Base-by-base conservation (phyloP, 2,888 invertebrate genomes). In the Carterocephalus palaemon region DNA sequence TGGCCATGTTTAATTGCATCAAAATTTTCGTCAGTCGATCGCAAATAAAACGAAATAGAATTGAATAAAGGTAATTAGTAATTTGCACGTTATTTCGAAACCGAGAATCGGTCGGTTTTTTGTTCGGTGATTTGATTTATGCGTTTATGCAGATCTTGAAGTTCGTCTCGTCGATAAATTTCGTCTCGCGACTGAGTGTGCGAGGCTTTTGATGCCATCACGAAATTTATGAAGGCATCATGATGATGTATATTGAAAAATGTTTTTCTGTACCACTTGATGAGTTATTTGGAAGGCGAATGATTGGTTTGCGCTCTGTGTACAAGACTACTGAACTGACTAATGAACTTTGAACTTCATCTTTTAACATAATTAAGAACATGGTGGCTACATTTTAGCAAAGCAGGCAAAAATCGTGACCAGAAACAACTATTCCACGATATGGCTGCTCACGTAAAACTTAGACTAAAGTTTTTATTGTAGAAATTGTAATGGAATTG, bases 1-100 rank as follows among this genome's bases (percentile, higher is more conserved):
- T 50, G 56, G 53, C 59, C 68, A 68, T 67, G 58, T 72, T 72
- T 71, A 78, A 79, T 79, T 75, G 67, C 65, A 65, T 46, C 56
- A 46, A 49, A 57, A 56, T 54, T 59, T 70, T 64, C 57, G 60
- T 63, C 51, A 47, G 60, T 63, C 51, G 48, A 53, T 45, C 56
- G 53, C 47, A 51, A 52, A 66, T 70, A 67, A 69, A 70, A 61
- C 60, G 47, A 54, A 62, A 64, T 68, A 61, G 56, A 56, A 52
- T n/a, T n/a, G 58, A 59, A 62, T 62, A 57, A 63, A 59, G 56
- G 64, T 71, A 71, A 73, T 75, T 70, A 70, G 63, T 59, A 64
- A 69, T 70, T 73, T 60, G 62, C 58, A 59, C 52, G 54, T 60
- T 60, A 57, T 58, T 54, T n/a, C 52, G 42, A 40, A 42, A 47